Evolutionary conservation across 2,888 invertebrate species (phyloP), one percentile per base, ranked within the genome.

Genomic region (Cosmorhoe ocellata): DNA sequence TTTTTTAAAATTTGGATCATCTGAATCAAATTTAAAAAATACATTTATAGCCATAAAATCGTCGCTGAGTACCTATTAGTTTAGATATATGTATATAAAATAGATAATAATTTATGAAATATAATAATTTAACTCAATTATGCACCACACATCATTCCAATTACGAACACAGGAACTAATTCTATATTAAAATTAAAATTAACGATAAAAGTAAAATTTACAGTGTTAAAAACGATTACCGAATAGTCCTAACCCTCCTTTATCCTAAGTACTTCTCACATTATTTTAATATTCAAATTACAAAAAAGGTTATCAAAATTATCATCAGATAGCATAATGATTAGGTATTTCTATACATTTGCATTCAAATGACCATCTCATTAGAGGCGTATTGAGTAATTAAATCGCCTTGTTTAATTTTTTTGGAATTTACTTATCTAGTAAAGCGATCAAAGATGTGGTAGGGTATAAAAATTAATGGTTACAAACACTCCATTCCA

Each of bases 381-480:
- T 71, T 64, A 65, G 43, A 66, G 51, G 67, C 69, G 39, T 58
- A 61, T 60, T 61, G 63, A 53, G 49, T 60, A 56, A 56, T 61
- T 58, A 63, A 55, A 59, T 51, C 48, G 56, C 24, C 39, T 56
- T 26, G 64, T 51, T 64, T 59, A 60, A 64, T 67, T 61, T 63
- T 61, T 65, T 59, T 63, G 58, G 59, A 61, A 52, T 66, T 63
- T 65, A 55, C 40, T 55, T 64, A 66, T 63, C 64, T 64, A 61
- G 51, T 67, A 75, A 39, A 38, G 39, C 50, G 45, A 81, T 78
- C 81, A 82, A 79, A 74, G 75, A 77, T 70, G 75, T 74, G 74
- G 71, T 65, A 51, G 67, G 56, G 54, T 66, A 79, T 86, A 83
- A 85, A 86, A 84, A 80, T 74, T 81, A 82, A 84, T 83, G 79